Conservation (phyloP, 2,888 invertebrate species). For the Ephialtes manifestator region DNA sequence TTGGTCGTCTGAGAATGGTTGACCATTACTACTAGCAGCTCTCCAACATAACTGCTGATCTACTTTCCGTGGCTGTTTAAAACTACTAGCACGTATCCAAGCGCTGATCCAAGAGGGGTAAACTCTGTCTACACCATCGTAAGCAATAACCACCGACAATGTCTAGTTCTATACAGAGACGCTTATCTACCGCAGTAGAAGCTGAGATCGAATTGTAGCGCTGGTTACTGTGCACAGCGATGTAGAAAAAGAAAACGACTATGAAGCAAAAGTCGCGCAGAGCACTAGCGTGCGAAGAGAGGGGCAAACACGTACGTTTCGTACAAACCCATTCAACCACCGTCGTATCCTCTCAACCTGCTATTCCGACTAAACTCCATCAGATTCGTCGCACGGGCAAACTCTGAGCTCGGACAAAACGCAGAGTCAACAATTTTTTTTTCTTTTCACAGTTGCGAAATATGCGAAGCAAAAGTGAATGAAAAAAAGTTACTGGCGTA, state of each 20-base stretch:
- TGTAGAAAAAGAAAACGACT: constrained; percentile 22
- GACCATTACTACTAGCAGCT: constrained; percentile 53
- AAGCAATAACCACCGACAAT: constrained; percentile 61
- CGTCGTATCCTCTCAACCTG: constrained; percentile 39
- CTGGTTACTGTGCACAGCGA: neutral
- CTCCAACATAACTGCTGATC: constrained; percentile 54
- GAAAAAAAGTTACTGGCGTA: constrained; percentile 4
- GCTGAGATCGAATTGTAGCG: constrained; percentile 45
- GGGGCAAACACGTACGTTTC: constrained; percentile 54
- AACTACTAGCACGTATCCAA: constrained; percentile 58
- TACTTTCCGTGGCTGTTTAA: constrained; percentile 57
- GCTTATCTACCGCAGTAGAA: constrained; percentile 53
- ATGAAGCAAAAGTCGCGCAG: constrained; percentile 32
- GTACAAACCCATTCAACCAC: constrained; percentile 31
- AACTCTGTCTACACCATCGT: constrained; percentile 60
- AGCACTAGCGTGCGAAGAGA: constrained; percentile 13
- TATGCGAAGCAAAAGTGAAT: neutral
- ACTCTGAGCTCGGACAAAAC: constrained; percentile 26
- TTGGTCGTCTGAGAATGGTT: constrained; percentile 45
- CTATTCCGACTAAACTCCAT: constrained; percentile 48
- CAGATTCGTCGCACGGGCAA: constrained; percentile 48
- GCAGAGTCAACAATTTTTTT: constrained; percentile 49
- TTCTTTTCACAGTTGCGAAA: neutral
- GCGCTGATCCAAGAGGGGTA: constrained; percentile 56
- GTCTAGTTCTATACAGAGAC: constrained; percentile 30